Evolutionary conservation across 92 coral and sea anemone species (phyloP).

Genomic region (Hydrozoanthus gracilis): DNA sequence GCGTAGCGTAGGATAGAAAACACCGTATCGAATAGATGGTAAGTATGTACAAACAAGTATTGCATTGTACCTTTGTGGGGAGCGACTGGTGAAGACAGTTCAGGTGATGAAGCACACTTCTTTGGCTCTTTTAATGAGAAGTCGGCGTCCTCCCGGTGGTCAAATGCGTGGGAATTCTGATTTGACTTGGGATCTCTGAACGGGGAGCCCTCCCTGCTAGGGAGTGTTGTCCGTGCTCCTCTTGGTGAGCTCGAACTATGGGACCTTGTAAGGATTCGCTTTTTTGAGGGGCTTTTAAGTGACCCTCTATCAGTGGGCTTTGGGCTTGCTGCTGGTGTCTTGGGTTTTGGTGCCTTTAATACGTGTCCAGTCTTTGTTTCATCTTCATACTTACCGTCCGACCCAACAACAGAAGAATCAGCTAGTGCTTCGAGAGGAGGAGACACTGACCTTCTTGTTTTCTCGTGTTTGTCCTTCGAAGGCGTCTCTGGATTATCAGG

Average conservation of each 20-base stretch:
- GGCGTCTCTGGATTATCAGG: slow-evolving; percentile 39
- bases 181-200: slow-evolving; percentile 58
- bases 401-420: neutral
- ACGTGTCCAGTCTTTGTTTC: slow-evolving; percentile 12
- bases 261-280: slow-evolving; percentile 64
- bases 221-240: slow-evolving; percentile 47
- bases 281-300: slow-evolving; percentile 39
- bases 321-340: slow-evolving; percentile 18
- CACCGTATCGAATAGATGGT: neutral
- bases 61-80: slow-evolving; percentile 60
- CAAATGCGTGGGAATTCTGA: slow-evolving; percentile 49
- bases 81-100: slow-evolving; percentile 77
- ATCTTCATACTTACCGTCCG: neutral
- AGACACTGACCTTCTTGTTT: slow-evolving; percentile 68
- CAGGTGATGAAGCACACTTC: slow-evolving; percentile 89
- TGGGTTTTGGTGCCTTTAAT: slow-evolving; percentile 38
- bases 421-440: slow-evolving; percentile 54
- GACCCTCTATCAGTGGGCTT: slow-evolving; percentile 34
- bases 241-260: slow-evolving; percentile 74
- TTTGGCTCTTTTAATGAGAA: slow-evolving; percentile 47
- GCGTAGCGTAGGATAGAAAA: no score
- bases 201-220: slow-evolving; percentile 55
- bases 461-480: slow-evolving; percentile 30
- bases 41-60: neutral
- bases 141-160: neutral